Evolutionary conservation across 1,140 invertebrate species (phyloP).

Genomic region (Meloidogyne hapla): DNA sequence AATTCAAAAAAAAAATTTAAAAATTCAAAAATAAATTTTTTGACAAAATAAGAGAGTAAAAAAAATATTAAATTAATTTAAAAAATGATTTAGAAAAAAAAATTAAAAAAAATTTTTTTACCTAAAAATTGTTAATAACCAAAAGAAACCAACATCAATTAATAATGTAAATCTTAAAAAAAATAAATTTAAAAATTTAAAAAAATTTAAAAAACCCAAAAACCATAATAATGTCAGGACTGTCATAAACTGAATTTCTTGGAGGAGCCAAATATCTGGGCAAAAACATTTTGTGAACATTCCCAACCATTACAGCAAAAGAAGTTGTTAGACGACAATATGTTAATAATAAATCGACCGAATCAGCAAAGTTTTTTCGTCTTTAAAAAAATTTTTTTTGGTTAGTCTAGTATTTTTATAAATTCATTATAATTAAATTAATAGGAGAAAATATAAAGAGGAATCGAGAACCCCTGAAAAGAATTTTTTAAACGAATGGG

Average conservation of each 20-base stretch:
- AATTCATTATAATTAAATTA: no score
- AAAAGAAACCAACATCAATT: constrained; percentile 46
- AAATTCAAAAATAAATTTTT: no score
- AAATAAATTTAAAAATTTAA: not conserved
- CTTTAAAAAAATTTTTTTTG: not conserved
- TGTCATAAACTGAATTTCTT: constrained; percentile 42
- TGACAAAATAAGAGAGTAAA: no score
- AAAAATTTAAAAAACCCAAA: constrained; percentile 40
- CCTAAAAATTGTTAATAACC: constrained; percentile 40
- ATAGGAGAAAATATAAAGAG: no score
- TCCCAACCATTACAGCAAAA: constrained; percentile 53
- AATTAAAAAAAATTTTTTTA: no score
- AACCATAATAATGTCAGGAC: constrained; percentile 51
- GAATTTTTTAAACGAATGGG: no score
- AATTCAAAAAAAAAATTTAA: no score
- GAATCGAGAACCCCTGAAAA: no score
- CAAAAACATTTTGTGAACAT: constrained; percentile 53
- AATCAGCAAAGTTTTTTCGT: constrained; percentile 24
- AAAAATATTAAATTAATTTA: no score
- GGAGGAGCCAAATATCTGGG: constrained; percentile 38
- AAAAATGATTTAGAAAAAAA: no score
- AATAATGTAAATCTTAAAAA: constrained; percentile 37
- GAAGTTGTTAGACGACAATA: constrained; percentile 37
- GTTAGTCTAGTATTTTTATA: no score
- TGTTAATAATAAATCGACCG: constrained; percentile 20